Evolutionary conservation across 2,797 vertebrate species (phyloP), one percentile per base, ranked within the genome.

Genomic region (Molossus alvarezi): DNA sequence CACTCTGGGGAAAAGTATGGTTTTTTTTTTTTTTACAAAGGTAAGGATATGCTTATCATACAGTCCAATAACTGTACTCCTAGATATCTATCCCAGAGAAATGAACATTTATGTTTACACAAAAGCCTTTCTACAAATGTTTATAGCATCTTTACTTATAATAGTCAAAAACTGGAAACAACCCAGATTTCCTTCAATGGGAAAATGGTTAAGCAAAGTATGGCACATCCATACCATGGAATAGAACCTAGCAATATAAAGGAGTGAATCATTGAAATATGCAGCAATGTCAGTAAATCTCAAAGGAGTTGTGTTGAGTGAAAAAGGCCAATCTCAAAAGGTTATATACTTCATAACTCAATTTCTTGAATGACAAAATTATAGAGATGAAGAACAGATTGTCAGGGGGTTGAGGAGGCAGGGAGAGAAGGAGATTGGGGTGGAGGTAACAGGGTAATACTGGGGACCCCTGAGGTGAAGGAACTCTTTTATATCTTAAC

Each of bases 321-420:
- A 29, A 60, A 67, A 82, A 93, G 3, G 1, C 53, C 60, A 53
- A 45, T 27, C 69, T 72, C 60, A 87, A 55, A 85, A 82, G 21
- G 9, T 83, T 65, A 18, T 58, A 3, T 48, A 55, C 27, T 62
- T 3, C 11, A 21, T 18, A 91, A 73, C 76, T 80, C 37, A 29
- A 45, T n/a, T 87, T 92, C 75, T 85, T 85, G 12, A 81, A 82
- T 58, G 82, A 65, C 23, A 82, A 62, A 91, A 77, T 72, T 81
- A 51, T 21, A 91, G 64, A 88, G 41, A 55, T 27, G 29, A 29
- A 72, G 25, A 88, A 48, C 9, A 91, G 72, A 65, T 88, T 33
- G 33, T 53, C 27, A 45, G 21, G 51, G 20, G 12, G 13, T 71
- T 64, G 64, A 51, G 64, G 37, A 88, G 25, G 29, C 12, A 72